A percentile compares a stretch with the other conserved stretches of the same genome.
These are phyloP conservation scores for Enteromius viviparus DNA, from an alignment of 2,797 vertebrate species.

Conservation along the genomic window DNA sequence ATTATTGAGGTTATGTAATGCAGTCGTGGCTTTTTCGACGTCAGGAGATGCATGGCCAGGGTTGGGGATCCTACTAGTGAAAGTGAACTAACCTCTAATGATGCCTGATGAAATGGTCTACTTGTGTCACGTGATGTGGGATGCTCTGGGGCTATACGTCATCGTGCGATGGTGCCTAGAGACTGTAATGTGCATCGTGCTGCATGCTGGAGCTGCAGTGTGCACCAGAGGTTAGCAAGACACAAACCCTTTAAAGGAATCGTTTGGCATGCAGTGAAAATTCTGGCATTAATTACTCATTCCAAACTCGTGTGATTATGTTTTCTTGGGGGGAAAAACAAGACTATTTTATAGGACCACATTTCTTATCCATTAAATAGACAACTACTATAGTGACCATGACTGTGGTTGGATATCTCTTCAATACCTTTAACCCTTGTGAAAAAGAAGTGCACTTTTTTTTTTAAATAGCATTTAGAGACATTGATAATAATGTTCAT, in stretches of 20 bases:
- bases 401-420: not conserved
- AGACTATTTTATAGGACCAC: not conserved
- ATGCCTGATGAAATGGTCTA: constrained; percentile 57
- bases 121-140: constrained; percentile 55
- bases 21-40: constrained; percentile 9
- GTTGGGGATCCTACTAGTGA: constrained; percentile 44
- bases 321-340: not conserved
- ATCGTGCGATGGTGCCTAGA: constrained; percentile 43
- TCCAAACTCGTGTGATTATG: not conserved
- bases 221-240: not conserved
- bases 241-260: not conserved
- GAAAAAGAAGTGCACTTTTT: not conserved
- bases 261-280: not conserved
- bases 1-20: constrained; percentile 11
- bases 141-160: constrained; percentile 52
- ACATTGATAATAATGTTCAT: no score
- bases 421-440: not conserved
- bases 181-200: constrained; percentile 25
- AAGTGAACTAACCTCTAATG: constrained; percentile 57
- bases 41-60: constrained; percentile 7
- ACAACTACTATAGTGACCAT: not conserved
- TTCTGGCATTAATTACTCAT: not conserved
- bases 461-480: not conserved
- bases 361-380: not conserved
- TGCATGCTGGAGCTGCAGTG: constrained; percentile 40